Base-by-base conservation (phyloP, 2,113 vertebrate genomes). In the Shinisaurus crocodilurus region DNA sequence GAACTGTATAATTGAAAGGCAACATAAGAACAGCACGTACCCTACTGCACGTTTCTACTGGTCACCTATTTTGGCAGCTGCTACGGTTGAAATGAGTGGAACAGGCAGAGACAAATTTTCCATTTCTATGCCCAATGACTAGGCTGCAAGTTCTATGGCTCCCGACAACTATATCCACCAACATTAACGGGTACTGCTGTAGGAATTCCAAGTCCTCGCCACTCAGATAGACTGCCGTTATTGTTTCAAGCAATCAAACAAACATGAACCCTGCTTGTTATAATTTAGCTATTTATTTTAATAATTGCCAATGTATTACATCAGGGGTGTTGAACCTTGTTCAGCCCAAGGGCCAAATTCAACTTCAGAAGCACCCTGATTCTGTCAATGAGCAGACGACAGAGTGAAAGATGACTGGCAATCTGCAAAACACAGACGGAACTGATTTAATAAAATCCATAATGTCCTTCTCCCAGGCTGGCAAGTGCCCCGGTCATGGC, bases 101-200 rank as follows among this genome's bases (percentile, higher is more conserved):
- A 0, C 0, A 0, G 40, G 13, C 18, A 67, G 25, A 34, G 76
- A 74, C 63, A 1, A 82, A 81, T n/a, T 18, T 83, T 50, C 12
- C 60, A 20, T 75, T 0, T 0, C 3, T 34, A 8, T n/a, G 48
- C 16, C 29, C 50, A 57, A 18, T 48, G 5, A 1, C 85, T 79
- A 65, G 25, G 67, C 0, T 54, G 6, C 72, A 76, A 77, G 1
- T 0, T 67, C 1, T 18, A 29, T 4, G 74, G 85, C 70, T 88
- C 92, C 16, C 25, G 48, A 48, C 3, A 63, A 1, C 5, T 3
- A 23, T 5, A 3, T 63, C 20, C 60, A 63, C 60, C 60, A 63
- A 5, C 60, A 20, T 85, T 27, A 0, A 1, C 3, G 23, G 40
- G 15, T 65, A 83, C n/a, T 75, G 69, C 34, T 85, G 37, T 0